Evolutionary conservation across 2,797 vertebrate species (phyloP).

Genomic region (Bradypodion pumilum): DNA sequence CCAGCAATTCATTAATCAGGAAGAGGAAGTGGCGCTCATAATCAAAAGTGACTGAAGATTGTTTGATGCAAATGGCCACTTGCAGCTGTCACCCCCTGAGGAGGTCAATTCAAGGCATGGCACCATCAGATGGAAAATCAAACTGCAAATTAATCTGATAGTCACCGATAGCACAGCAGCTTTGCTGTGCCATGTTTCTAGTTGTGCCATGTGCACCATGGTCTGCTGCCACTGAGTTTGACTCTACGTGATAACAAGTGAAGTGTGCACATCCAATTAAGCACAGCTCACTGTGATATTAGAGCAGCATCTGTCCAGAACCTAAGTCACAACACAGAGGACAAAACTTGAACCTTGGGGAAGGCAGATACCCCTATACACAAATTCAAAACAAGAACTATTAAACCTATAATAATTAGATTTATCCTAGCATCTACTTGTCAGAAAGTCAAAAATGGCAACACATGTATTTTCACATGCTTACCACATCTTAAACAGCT

Average conservation of each 20-base stretch:
- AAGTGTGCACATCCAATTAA: conserved; percentile 24
- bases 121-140: conserved; percentile 48
- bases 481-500: neutral
- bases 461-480: neutral
- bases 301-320: neutral
- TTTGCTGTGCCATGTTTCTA: conserved; percentile 43
- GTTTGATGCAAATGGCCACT: conserved; percentile 59
- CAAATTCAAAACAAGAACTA: neutral
- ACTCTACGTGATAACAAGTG: conserved; percentile 17
- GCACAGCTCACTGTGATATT: neutral
- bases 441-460: neutral
- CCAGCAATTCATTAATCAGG: conserved; percentile 65
- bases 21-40: conserved; percentile 43
- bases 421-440: no score
- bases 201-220: conserved; percentile 4
- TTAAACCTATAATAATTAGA: neutral
- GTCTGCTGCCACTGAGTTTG: conserved; percentile 45
- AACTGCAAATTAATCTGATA: conserved; percentile 49
- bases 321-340: conserved; percentile 28
- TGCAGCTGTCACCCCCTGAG: conserved; percentile 56
- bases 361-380: neutral
- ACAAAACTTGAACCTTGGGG: neutral
- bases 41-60: conserved; percentile 58
- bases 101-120: conserved; percentile 33
- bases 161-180: neutral